These are phyloP conservation scores for Ailuropoda melanoleuca DNA, from an alignment of 2,113 vertebrate genomes.

Conservation along the genomic window DNA sequence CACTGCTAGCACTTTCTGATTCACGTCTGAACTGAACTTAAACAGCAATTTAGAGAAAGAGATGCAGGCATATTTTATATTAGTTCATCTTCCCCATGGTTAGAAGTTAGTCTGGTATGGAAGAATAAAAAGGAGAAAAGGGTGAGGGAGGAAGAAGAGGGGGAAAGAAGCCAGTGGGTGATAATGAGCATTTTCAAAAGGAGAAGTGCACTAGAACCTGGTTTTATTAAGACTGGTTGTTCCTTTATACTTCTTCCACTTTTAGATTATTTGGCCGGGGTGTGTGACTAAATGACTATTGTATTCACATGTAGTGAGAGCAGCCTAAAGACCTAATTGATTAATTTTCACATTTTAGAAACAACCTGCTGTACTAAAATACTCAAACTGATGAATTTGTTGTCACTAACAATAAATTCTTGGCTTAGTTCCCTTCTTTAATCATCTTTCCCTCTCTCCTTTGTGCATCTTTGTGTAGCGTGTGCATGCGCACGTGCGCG, in stretches of 20 bases:
- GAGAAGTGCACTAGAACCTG: not conserved
- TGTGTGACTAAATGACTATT: not conserved
- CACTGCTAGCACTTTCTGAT: slow-evolving; percentile 15
- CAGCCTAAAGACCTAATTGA: not conserved
- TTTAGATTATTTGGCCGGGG: not conserved
- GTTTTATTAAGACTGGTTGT: not conserved
- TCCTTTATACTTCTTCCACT: not conserved
- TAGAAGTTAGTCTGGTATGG: not conserved
- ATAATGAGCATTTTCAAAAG: not conserved
- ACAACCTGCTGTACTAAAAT: not conserved
- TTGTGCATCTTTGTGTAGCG: not conserved
- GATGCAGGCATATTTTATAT: not conserved
- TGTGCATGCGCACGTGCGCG: not conserved
- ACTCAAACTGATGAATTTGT: not conserved
- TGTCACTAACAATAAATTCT: not conserved
- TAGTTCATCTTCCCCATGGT: not conserved
- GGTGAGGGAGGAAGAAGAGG: not conserved
- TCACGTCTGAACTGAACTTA: not conserved
- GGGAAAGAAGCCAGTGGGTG: not conserved
- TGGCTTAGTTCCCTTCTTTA: not conserved
- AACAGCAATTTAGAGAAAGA: not conserved
- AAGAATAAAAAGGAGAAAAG: not conserved
- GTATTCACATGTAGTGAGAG: not conserved
- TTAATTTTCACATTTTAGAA: not conserved
- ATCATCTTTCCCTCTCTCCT: not conserved